Conservation (phyloP, 2,888 invertebrate species). For the Morpho achilles region DNA sequence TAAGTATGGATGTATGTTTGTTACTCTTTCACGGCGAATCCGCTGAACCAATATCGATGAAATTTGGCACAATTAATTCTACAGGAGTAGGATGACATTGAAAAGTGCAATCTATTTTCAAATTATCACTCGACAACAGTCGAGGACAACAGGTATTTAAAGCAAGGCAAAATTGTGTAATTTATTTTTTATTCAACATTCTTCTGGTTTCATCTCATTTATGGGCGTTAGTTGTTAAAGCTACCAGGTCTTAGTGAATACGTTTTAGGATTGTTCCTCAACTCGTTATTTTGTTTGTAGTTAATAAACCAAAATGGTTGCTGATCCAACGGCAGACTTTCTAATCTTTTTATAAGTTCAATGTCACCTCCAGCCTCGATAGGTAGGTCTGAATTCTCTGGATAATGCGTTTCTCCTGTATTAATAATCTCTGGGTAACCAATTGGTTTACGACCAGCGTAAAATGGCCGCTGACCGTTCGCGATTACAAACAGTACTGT, state of each 20-base stretch:
- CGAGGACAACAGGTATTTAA: too few species aligned
- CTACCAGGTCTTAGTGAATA: conserved; percentile 46
- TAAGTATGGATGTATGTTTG: too few species aligned
- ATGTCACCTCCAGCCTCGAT: conserved; percentile 80
- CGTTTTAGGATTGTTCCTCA: conserved; percentile 58
- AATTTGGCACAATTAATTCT: too few species aligned
- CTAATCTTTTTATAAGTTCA: conserved; percentile 76
- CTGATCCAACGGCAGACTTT: conserved; percentile 79
- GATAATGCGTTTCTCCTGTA: conserved; percentile 32
- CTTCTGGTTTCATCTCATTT: too few species aligned
- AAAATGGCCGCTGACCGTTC: conserved; percentile 81
- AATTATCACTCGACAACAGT: too few species aligned
- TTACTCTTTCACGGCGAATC: too few species aligned
- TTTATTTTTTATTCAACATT: too few species aligned
- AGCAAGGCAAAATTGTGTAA: too few species aligned
- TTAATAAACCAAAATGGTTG: conserved; percentile 85
- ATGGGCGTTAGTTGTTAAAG: conserved; percentile 28
- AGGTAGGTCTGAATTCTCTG: conserved; percentile 49
- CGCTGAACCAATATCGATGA: too few species aligned
- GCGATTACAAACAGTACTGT: conserved; percentile 7
- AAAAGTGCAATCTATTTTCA: too few species aligned
- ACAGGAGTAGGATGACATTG: too few species aligned
- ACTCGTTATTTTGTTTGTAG: conserved; percentile 78
- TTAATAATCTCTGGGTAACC: conserved; percentile 76
- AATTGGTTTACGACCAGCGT: conserved; percentile 78